Conservation (phyloP, 2,113 vertebrate species). For the Loxodonta africana region DNA sequence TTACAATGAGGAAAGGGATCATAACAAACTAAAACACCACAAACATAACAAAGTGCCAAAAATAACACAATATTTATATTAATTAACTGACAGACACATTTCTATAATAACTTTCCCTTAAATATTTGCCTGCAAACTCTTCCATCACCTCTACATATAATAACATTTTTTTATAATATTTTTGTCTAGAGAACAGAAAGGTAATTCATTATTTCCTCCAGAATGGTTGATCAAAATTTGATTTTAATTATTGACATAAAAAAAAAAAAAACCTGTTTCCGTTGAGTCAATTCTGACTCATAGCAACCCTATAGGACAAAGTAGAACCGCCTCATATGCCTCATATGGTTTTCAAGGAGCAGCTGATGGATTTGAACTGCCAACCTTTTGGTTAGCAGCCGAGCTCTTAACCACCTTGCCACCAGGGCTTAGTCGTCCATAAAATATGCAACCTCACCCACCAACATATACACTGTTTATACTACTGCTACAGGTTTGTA, state of each 20-base stretch:
- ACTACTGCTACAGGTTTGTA: background rate
- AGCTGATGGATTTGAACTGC: too few relatives aligned
- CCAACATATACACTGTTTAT: background rate
- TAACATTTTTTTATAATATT: background rate
- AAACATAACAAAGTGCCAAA: background rate
- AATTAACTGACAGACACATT: background rate
- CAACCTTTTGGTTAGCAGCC: too few relatives aligned
- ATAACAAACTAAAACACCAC: slow-evolving; percentile 31
- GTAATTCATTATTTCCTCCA: background rate
- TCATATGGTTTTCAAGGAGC: too few relatives aligned
- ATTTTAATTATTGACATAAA: background rate
- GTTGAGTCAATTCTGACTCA: too few relatives aligned
- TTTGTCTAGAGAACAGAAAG: background rate
- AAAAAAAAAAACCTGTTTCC: too few relatives aligned
- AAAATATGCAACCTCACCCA: background rate
- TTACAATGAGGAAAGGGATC: background rate
- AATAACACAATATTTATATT: background rate
- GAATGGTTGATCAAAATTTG: background rate
- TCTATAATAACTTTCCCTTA: background rate
- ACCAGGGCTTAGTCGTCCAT: background rate
- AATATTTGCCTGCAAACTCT: background rate
- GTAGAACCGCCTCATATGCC: too few relatives aligned
- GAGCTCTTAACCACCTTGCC: too few relatives aligned
- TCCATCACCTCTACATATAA: background rate
- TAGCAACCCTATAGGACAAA: too few relatives aligned